Conservation (phyloP, 2,113 vertebrate genomes). For the Notothenia coriiceps region DNA sequence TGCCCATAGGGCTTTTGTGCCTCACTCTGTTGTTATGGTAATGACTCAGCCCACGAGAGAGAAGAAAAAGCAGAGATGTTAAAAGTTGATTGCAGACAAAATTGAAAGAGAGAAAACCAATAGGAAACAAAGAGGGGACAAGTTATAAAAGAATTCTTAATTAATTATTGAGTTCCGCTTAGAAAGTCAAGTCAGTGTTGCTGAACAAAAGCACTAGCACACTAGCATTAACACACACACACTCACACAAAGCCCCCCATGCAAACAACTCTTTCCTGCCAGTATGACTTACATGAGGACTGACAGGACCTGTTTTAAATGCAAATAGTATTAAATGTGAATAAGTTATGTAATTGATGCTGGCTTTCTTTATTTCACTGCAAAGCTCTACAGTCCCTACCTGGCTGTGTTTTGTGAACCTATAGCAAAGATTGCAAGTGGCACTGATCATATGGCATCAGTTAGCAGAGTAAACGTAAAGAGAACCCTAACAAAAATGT, state of each 20-base stretch:
- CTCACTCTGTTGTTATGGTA: conserved; percentile 88
- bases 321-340: conserved; percentile 54
- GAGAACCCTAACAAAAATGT: conserved; percentile 60
- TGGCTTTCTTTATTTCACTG: conserved; percentile 30
- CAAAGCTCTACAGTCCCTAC: conserved; percentile 40
- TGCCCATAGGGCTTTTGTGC: conserved; percentile 87
- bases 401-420: conserved; percentile 42
- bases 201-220: conserved; percentile 55
- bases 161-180: conserved; percentile 78
- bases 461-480: conserved; percentile 61
- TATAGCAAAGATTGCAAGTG: conserved; percentile 66
- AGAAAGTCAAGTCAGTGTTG: conserved; percentile 76
- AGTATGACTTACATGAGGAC: conserved; percentile 55
- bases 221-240: conserved; percentile 33
- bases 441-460: conserved; percentile 73
- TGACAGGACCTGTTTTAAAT: conserved; percentile 39
- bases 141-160: conserved; percentile 84
- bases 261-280: conserved; percentile 46
- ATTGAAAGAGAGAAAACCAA: conserved; percentile 77
- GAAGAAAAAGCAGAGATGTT: conserved; percentile 83
- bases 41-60: conserved; percentile 77
- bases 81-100: conserved; percentile 88
- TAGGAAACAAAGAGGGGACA: conserved; percentile 81
- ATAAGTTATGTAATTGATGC: conserved; percentile 35
- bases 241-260: conserved; percentile 18